These are phyloP conservation scores for Oxyteleia sp. DNA, from an alignment of 2,888 invertebrate genomes.

Conservation along the genomic window DNA sequence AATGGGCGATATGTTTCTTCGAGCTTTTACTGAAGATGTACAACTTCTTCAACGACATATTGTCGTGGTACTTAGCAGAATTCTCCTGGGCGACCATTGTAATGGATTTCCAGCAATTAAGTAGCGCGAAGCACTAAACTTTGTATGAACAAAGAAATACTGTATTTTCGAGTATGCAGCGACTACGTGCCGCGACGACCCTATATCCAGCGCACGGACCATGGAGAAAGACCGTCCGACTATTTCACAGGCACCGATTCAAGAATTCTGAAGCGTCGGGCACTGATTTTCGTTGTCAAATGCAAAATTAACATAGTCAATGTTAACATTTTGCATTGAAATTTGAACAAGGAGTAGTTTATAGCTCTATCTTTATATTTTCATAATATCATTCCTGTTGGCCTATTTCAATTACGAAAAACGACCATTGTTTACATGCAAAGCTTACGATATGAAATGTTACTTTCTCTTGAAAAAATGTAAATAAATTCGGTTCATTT, in stretches of 20 bases:
- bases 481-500: slow-evolving; percentile 4
- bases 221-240: slow-evolving; percentile 30
- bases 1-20: background rate
- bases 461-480: slow-evolving; percentile 39
- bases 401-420: slow-evolving; percentile 9
- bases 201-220: slow-evolving; percentile 46
- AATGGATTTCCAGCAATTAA: background rate
- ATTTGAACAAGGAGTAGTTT: background rate
- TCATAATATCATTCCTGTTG: background rate
- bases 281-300: slow-evolving; percentile 14
- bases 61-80: background rate
- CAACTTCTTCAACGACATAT: background rate
- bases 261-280: slow-evolving; percentile 23
- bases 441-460: background rate
- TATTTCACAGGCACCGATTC: slow-evolving; percentile 36
- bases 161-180: background rate
- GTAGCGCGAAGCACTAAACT: background rate
- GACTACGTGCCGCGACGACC: background rate
- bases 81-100: slow-evolving; percentile 2
- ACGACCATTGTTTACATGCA: slow-evolving; percentile 12
- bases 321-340: background rate
- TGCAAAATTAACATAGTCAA: background rate
- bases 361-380: background rate
- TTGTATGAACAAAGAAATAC: background rate
- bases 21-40: slow-evolving; percentile 11